Conservation (phyloP, 2,113 vertebrate species). For the Protomyctophum bolini region DNA sequence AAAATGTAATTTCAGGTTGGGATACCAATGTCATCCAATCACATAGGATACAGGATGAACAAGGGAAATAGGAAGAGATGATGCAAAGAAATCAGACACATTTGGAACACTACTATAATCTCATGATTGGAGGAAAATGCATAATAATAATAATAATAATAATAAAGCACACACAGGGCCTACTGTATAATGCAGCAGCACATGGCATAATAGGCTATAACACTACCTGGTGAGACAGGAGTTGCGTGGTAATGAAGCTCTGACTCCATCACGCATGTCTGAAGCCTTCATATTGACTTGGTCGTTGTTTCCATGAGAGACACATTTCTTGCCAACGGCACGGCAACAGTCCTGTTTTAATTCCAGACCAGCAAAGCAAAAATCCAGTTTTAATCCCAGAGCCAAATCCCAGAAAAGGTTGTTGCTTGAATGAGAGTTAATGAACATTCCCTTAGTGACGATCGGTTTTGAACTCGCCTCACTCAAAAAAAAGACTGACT, state of each 20-base stretch:
- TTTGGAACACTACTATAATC: no score
- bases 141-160: neutral
- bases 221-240: constrained; percentile 46
- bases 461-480: neutral
- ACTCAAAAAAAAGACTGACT: neutral
- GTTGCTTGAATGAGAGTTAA: neutral
- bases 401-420: neutral
- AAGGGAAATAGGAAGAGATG: no score
- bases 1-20: no score
- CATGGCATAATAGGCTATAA: neutral
- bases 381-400: constrained; percentile 21
- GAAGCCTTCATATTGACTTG: constrained; percentile 18
- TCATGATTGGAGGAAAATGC: no score
- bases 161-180: neutral
- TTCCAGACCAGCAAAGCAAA: constrained; percentile 2
- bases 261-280: neutral
- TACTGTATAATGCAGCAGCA: no score
- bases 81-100: no score
- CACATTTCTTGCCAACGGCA: neutral
- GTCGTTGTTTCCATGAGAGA: constrained; percentile 42
- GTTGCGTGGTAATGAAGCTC: constrained; percentile 2
- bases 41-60: no score
- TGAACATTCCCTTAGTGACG: neutral
- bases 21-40: no score
- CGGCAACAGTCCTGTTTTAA: constrained; percentile 13